A percentile compares a stretch with the other conserved stretches of the same genome.
phyloP scores from a whole-genome alignment of 2,888 invertebrate genomes.

The Lymantria monacha region DNA sequence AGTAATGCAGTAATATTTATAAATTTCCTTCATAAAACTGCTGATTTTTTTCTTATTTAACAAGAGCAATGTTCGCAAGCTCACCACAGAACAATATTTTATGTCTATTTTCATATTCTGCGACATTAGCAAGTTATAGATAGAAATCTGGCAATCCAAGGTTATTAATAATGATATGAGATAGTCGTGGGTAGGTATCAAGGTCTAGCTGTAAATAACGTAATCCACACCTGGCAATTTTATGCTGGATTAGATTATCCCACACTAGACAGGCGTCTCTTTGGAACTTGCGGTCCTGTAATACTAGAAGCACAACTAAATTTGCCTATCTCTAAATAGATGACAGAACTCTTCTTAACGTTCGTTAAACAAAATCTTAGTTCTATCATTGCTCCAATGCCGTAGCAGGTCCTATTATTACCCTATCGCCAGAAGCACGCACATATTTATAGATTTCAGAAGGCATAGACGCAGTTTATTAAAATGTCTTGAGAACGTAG shows the following conservation, averaged over 20 bases:
- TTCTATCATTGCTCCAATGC: too few species aligned
- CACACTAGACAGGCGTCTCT: conserved; percentile 14
- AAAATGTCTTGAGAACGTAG: too few species aligned
- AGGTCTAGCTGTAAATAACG: conserved; percentile 15
- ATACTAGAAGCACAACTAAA: too few species aligned
- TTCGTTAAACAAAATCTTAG: too few species aligned
- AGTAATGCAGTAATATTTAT: background rate
- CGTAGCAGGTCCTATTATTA: too few species aligned
- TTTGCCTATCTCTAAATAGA: too few species aligned
- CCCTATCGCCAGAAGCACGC: too few species aligned
- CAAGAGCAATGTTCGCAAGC: conserved; percentile 5
- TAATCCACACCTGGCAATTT: conserved; percentile 22
- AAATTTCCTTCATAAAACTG: background rate
- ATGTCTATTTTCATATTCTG: conserved; percentile 25
- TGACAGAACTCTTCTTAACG: too few species aligned
- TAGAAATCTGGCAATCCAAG: conserved; percentile 20
- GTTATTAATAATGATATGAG: conserved; percentile 7
- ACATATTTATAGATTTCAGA: too few species aligned
- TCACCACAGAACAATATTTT: background rate
- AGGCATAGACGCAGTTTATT: too few species aligned
- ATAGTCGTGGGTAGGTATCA: conserved; percentile 12
- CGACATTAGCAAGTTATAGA: conserved; percentile 24
- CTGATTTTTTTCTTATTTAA: background rate
- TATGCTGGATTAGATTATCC: conserved; percentile 17
- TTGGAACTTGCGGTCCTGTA: background rate